These are phyloP conservation scores for Theretra japonica DNA, from an alignment of 2,888 invertebrate species.

Conservation along the genomic window DNA sequence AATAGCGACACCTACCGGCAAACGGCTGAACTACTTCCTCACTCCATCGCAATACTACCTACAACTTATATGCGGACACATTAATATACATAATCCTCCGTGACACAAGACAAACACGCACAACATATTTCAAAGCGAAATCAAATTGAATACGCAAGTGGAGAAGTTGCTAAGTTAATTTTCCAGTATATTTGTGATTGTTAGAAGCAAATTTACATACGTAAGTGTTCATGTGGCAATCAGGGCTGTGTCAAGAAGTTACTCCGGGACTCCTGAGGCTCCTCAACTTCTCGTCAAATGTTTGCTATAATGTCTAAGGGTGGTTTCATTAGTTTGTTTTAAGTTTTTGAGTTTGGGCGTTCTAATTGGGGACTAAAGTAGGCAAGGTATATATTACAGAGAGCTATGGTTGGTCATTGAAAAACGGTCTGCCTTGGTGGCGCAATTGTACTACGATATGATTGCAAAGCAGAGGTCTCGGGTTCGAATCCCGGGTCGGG, in stretches of 20 bases:
- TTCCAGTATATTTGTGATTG: slow-evolving; percentile 37
- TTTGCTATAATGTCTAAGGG: not conserved
- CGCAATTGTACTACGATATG: too few species aligned
- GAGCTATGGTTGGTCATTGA: too few species aligned
- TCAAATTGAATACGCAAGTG: slow-evolving; percentile 28
- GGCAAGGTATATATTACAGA: too few species aligned
- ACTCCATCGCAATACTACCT: not conserved
- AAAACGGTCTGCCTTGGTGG: too few species aligned
- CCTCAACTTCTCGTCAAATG: not conserved
- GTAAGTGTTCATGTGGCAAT: slow-evolving; percentile 30
- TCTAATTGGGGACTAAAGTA: not conserved
- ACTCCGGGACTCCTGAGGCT: not conserved
- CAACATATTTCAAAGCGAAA: slow-evolving; percentile 14
- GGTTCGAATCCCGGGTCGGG: too few species aligned
- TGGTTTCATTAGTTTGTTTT: not conserved
- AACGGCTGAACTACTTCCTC: not conserved
- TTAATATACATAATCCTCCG: not conserved
- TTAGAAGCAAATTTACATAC: slow-evolving; percentile 44
- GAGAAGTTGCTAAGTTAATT: slow-evolving; percentile 29
- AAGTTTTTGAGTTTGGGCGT: not conserved
- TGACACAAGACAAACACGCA: slow-evolving; percentile 16
- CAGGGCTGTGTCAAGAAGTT: slow-evolving; percentile 26
- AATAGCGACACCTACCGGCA: slow-evolving; percentile 5
- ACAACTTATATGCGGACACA: not conserved
- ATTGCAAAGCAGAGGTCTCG: too few species aligned